phyloP scores from a whole-genome alignment of 2,797 vertebrate genomes.

The Schizopygopsis malacanthus region DNA sequence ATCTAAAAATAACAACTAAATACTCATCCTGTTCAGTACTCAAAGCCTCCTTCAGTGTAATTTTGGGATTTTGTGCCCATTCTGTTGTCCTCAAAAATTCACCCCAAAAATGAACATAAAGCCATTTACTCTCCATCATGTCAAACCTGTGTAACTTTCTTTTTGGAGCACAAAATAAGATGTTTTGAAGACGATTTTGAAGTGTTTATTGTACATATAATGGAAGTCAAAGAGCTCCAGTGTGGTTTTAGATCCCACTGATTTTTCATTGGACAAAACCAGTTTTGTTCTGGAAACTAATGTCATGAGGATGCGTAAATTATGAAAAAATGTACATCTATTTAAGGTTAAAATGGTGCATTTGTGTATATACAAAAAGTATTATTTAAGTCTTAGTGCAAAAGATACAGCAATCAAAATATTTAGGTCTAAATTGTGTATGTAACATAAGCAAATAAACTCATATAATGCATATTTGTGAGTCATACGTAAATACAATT shows the following conservation, averaged over 20 bases:
- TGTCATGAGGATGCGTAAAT: background rate
- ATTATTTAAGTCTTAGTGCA: background rate
- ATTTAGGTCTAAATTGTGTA: background rate
- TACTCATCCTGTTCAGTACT: background rate
- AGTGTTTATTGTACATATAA: background rate
- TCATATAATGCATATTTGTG: background rate
- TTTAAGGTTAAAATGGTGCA: background rate
- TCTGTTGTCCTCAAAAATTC: background rate
- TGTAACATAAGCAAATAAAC: background rate
- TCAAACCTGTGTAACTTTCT: background rate
- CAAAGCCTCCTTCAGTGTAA: background rate
- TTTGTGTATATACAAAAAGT: background rate
- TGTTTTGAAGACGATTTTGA: background rate
- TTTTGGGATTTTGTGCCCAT: background rate
- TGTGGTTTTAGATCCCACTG: background rate
- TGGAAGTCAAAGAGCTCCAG: background rate
- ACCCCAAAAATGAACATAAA: background rate
- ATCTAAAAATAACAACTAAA: background rate
- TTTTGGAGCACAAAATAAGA: background rate
- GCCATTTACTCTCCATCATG: background rate
- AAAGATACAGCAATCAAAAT: background rate
- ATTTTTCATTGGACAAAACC: background rate
- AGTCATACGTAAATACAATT: background rate
- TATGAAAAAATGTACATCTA: too few relatives aligned
- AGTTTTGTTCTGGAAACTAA: background rate